These are phyloP conservation scores for Carterocephalus palaemon DNA, from an alignment of 2,888 invertebrate genomes.

Conservation along the genomic window DNA sequence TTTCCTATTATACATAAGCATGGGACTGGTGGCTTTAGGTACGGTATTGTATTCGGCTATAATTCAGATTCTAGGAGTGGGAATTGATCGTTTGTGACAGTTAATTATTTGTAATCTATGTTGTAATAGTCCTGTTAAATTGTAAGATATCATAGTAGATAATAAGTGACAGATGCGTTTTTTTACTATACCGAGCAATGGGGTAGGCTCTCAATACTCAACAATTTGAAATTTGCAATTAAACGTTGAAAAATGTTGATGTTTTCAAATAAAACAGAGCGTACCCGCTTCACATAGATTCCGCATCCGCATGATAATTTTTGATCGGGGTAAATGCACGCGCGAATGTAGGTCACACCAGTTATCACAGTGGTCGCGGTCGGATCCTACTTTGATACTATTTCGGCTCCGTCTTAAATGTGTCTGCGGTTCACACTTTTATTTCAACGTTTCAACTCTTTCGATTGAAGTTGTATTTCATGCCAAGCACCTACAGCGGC, in stretches of 20 bases:
- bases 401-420: constrained; percentile 60
- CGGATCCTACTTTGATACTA: constrained; percentile 63
- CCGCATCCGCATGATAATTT: constrained; percentile 12
- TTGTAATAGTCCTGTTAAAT: no score
- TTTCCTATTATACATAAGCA: no score
- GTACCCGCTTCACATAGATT: constrained; percentile 8
- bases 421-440: constrained; percentile 60
- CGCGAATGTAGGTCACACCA: constrained; percentile 57
- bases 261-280: constrained; percentile 8
- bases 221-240: no score
- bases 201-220: no score
- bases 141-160: no score
- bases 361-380: constrained; percentile 47
- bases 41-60: no score
- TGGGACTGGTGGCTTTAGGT: no score
- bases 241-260: constrained; percentile 4
- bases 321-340: constrained; percentile 10
- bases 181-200: no score
- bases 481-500: constrained; percentile 2
- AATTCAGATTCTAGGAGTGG: no score
- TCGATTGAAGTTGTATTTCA: constrained; percentile 41
- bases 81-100: no score
- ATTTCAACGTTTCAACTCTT: constrained; percentile 49
- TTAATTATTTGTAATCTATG: no score
- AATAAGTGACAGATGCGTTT: no score